phyloP scores from a whole-genome alignment of 2,888 invertebrate genomes.

The Eupithecia subumbrata region DNA sequence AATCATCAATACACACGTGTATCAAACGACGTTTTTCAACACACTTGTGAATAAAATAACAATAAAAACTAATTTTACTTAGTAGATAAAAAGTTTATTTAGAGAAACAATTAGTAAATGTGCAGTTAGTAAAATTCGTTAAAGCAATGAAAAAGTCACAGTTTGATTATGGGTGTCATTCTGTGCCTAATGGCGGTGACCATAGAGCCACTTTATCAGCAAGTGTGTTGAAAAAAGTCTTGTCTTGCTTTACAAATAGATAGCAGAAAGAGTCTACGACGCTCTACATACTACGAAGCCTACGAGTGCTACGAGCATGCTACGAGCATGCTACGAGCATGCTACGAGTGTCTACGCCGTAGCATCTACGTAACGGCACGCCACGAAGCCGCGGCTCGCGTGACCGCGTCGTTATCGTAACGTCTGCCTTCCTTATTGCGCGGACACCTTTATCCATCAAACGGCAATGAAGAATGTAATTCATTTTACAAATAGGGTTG shows the following conservation, averaged over 20 bases:
- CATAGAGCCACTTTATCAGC: too few relatives aligned
- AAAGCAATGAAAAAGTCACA: too few relatives aligned
- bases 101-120: too few relatives aligned
- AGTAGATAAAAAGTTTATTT: too few relatives aligned
- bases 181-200: too few relatives aligned
- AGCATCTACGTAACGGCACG: conserved; percentile 20
- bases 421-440: conserved; percentile 40
- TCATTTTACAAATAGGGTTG: conserved; percentile 28
- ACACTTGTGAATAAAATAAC: too few relatives aligned
- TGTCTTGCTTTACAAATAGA: not conserved
- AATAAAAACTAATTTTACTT: too few relatives aligned
- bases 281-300: conserved; percentile 10
- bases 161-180: too few relatives aligned
- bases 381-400: conserved; percentile 43
- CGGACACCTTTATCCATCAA: conserved; percentile 55
- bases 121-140: too few relatives aligned
- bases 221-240: not conserved
- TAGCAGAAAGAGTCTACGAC: not conserved
- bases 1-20: too few relatives aligned
- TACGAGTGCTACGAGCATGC: not conserved
- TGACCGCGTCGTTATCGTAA: conserved; percentile 46
- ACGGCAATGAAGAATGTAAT: conserved; percentile 40
- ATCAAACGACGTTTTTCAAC: too few relatives aligned
- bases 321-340: not conserved
- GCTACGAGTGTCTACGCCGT: conserved; percentile 27